Evolutionary conservation across 92 coral and sea anemone species (phyloP), one percentile per base, ranked within the genome.

Genomic region (Desmophyllum pertusum): DNA sequence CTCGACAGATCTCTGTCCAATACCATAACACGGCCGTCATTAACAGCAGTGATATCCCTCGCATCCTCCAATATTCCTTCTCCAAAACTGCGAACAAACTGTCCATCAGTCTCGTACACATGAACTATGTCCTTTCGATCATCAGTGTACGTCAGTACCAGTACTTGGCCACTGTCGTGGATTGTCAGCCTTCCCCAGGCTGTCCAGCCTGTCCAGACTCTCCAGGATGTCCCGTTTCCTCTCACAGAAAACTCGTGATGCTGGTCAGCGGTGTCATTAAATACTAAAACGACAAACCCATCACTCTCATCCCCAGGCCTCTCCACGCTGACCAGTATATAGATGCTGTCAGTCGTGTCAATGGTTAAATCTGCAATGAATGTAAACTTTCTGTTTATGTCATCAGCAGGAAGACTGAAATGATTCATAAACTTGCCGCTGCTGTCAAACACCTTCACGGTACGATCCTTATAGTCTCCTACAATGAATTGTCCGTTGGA

Each of bases 381-480:
- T 25, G n/a, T n/a, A n/a, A 25, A 40, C 52, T 15, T n/a, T 75
- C 6, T 35, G 15, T 36, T 13, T 36, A 33, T 33, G 37, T 35
- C 82, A 17, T 50, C 36, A 3, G 38, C 11, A 55, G 46, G 30
- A 9, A 38, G 48, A 40, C 53, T 30, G 77, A 90, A 70, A 39
- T 48, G 70, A 40, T 45, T 46, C 43, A 70, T 71, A 85, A 81
- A 86, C 31, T 55, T 43, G n/a, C 93, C 93, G 29, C 53, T 30
- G 42, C 61, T 59, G 76, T 52, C 76, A 59, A 75, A 90, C n/a
- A 86, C 91, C 73, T 89, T 89, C 14, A 90, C 85, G 15, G 38
- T 64, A 1, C 8, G 18, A 64, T 68, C 75, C 21, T 21, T 29
- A 31, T 18, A 2, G 63, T 80, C 76, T 35, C 29, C 76, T 25